Base-by-base conservation (phyloP, 2,113 vertebrate genomes). In the Notothenia rossii region DNA sequence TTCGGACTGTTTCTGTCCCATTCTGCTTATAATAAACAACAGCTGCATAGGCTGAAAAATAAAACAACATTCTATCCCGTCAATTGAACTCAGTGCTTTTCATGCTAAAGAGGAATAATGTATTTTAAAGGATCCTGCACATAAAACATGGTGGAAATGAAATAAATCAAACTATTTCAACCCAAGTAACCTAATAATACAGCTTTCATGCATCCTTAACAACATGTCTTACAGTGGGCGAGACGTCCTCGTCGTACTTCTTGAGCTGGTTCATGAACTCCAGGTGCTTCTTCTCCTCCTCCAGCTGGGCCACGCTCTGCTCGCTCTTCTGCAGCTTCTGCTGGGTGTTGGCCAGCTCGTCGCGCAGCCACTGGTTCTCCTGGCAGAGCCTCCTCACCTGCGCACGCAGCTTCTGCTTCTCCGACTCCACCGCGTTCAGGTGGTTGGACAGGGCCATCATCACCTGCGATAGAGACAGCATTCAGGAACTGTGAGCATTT, bases 211-310 rank as follows among this genome's bases (percentile, higher is more conserved):
- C 36, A 40, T 40, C 5, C 7, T 51, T 20, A 36, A 5, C 0
- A 40, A 7, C 36, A 3, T 54, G 40, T 84, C 92, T 94, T 76
- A 94, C 93, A 51, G 93, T 90, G 46, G 97, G 93, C 0, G 97
- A 98, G 13, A 97, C 95, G 7, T 99, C 98, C 22, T 99, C 97
- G 0, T 99, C 98, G 0, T 99, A 99, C 81, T 99, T 99, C 89
- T 99, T 98, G 68, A 99, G 95, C 95, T 99, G 97, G 87, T 98
- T 97, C 97, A 99, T 97, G 91, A 99, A 99, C 91, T 99, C 97
- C 68, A 99, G 95, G 84, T 99, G 98, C 70, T 98, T 99, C 94
- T 99, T 99, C 86, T 99, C 98, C 90, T 99, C 98, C 92, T 99
- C 98, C 48, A 99, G 95, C 90, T 99, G 98, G 17, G 98, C 98